Evolutionary conservation across 2,888 invertebrate genomes (phyloP).

Genomic region (Polyommatus iphigenia): DNA sequence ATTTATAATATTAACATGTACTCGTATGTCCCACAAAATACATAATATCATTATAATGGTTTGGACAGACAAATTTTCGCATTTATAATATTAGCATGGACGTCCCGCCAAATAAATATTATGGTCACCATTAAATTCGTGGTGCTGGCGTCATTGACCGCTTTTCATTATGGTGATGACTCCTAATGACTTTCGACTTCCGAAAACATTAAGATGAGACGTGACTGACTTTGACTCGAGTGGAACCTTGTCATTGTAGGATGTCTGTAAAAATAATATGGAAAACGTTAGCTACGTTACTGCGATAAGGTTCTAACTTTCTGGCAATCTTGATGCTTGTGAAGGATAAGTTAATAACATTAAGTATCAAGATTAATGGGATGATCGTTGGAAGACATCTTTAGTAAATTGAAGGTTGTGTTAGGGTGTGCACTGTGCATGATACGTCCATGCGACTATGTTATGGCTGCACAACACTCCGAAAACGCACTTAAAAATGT

Average conservation of each 20-base stretch:
- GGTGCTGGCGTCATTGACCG: constrained; percentile 24
- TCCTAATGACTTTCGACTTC: constrained; percentile 19
- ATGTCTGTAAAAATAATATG: not conserved
- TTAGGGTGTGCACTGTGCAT: no score
- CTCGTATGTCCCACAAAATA: no score
- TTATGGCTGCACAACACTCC: no score
- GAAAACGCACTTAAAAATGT: no score
- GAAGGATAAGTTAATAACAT: not conserved
- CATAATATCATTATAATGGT: no score
- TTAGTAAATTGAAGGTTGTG: no score
- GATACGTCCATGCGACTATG: no score
- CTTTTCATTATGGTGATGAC: constrained; percentile 10
- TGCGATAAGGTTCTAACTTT: not conserved
- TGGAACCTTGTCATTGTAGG: not conserved
- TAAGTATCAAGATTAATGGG: constrained; percentile 3
- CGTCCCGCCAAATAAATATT: not conserved
- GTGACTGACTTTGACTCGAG: constrained; percentile 22
- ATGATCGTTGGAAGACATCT: not conserved
- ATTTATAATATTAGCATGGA: no score
- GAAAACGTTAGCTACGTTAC: not conserved
- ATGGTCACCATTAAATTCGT: constrained; percentile 6
- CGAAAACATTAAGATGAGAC: constrained; percentile 27
- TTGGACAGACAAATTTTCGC: no score
- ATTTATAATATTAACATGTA: no score
- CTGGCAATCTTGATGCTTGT: not conserved